Evolutionary conservation across 2,797 vertebrate genomes (phyloP).

Genomic region (Xiphorhynchus erythropygius): DNA sequence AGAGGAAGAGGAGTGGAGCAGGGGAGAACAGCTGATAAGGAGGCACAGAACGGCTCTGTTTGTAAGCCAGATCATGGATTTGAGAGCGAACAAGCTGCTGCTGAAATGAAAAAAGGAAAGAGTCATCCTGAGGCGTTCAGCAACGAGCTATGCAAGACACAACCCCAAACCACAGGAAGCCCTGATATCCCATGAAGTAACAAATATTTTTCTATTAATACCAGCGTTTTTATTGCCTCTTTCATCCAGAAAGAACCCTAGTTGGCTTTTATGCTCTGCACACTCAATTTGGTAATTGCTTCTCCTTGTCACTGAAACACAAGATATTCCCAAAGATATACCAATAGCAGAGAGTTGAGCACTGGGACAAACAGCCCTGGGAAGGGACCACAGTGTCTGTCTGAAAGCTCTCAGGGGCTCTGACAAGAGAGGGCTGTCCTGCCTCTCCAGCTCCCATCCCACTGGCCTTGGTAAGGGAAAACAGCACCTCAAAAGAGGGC

Average conservation of each 20-base stretch:
- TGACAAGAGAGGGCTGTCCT: neutral
- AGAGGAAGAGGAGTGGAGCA: neutral
- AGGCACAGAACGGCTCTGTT: neutral
- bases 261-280: neutral
- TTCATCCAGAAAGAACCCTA: conserved; percentile 35
- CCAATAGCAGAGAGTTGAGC: neutral
- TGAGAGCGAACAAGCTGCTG: neutral
- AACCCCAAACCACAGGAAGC: conserved; percentile 60
- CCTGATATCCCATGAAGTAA: conserved; percentile 51
- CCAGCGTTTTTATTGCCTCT: conserved; percentile 33
- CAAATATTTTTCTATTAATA: conserved; percentile 70
- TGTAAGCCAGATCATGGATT: neutral
- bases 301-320: neutral
- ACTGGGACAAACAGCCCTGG: neutral
- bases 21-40: neutral
- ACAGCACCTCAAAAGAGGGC: neutral
- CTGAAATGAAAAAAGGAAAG: neutral
- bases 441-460: neutral
- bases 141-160: conserved; percentile 28
- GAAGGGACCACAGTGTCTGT: neutral
- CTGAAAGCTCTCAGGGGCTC: neutral
- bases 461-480: neutral
- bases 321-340: neutral
- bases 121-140: neutral
- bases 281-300: neutral